Percentiles rank a stretch among this genome's conserved stretches.
Evolutionary conservation across 2,888 invertebrate genomes (phyloP).

Genomic region (Polietes domitor): DNA sequence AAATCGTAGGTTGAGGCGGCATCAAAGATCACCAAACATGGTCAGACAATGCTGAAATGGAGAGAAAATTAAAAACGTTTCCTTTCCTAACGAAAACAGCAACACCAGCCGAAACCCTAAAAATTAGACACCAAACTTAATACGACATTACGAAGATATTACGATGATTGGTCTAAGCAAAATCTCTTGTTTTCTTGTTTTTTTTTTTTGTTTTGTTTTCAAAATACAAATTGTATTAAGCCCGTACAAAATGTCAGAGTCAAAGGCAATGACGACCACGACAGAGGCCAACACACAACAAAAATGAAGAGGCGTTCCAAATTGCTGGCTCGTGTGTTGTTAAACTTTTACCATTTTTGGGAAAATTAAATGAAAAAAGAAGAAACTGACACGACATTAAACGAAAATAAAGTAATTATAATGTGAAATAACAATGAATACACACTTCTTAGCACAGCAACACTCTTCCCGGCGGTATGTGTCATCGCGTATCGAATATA

Average conservation of each 20-base stretch:
- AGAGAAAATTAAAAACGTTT: constrained; percentile 10
- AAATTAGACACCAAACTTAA: neutral
- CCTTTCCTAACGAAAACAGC: neutral
- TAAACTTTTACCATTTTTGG: constrained; percentile 55
- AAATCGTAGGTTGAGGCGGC: constrained; percentile 56
- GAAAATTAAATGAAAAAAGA: constrained; percentile 17
- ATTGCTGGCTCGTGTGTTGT: constrained; percentile 48
- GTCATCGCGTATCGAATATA: too few relatives aligned
- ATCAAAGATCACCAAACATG: constrained; percentile 22
- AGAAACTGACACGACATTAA: neutral
- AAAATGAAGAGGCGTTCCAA: constrained; percentile 59
- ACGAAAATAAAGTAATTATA: neutral
- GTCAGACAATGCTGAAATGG: neutral
- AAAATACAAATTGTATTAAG: neutral
- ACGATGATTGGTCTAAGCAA: neutral
- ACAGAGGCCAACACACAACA: too few relatives aligned
- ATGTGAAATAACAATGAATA: neutral
- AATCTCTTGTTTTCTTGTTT: neutral
- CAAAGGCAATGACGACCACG: constrained; percentile 28
- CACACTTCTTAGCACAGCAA: too few relatives aligned
- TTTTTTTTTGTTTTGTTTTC: neutral
- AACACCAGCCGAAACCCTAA: neutral
- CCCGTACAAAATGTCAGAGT: neutral
- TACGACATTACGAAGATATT: neutral
- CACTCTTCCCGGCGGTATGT: too few relatives aligned